A percentile compares a stretch with the other conserved stretches of the same genome.
Conservation (phyloP, 2,113 vertebrate genomes). For the Lepisosteus oculatus region DNA sequence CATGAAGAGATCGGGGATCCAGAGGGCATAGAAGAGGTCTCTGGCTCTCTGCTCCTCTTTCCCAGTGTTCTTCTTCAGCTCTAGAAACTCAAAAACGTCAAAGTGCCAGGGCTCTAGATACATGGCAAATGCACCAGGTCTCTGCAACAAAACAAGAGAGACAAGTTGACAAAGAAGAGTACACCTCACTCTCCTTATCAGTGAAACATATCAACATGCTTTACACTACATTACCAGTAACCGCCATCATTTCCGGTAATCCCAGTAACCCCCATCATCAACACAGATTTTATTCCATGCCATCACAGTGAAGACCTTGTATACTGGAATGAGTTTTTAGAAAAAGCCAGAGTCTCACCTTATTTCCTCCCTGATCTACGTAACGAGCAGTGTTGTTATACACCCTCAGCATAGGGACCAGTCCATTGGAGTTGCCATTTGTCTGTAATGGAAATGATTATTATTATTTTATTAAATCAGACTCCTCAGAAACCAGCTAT, state of each 20-base stretch:
- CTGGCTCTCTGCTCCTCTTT: slow-evolving; percentile 95
- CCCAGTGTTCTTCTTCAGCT: slow-evolving; percentile 95
- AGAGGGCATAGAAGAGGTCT: slow-evolving; percentile 92
- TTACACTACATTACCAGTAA: too few species aligned
- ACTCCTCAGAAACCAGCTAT: too few species aligned
- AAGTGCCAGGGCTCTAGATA: slow-evolving; percentile 95
- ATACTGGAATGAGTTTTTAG: too few species aligned
- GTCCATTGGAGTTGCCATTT: slow-evolving; percentile 88
- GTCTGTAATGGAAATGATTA: slow-evolving; percentile 68
- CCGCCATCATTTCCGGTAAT: too few species aligned
- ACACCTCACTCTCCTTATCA: not conserved
- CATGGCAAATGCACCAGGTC: slow-evolving; percentile 93
- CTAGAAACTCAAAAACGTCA: slow-evolving; percentile 93
- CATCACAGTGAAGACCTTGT: too few species aligned
- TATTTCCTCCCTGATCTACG: slow-evolving; percentile 96
- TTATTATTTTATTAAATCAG: too few species aligned
- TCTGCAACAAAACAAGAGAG: slow-evolving; percentile 52
- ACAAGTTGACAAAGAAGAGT: not conserved
- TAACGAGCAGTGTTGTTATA: slow-evolving; percentile 97
- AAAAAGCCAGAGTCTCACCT: slow-evolving; percentile 61
- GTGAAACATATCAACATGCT: too few species aligned
- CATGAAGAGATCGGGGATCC: slow-evolving; percentile 99
- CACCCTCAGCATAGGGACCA: slow-evolving; percentile 94
- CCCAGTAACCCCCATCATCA: not conserved
- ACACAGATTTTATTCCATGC: too few species aligned